Evolutionary conservation across 2,113 vertebrate genomes (phyloP).

Genomic region (Nibea albiflora): DNA sequence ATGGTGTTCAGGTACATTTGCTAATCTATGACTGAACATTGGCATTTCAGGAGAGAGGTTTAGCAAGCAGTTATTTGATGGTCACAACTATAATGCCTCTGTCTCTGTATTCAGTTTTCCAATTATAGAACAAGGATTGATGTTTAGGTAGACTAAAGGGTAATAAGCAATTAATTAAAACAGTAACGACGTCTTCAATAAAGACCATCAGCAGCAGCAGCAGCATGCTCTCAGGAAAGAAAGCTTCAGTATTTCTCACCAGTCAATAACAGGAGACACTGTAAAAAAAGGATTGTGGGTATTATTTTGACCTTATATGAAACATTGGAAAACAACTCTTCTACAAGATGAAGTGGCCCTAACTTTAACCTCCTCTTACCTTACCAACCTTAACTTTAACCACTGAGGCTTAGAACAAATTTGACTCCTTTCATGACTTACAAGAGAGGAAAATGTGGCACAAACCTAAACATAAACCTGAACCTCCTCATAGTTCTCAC

Average conservation of each 20-base stretch:
- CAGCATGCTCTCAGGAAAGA: background rate
- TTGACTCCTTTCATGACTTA: background rate
- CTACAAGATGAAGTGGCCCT: background rate
- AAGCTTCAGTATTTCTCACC: background rate
- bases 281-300: background rate
- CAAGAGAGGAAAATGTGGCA: constrained; percentile 24
- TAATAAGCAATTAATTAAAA: constrained; percentile 16
- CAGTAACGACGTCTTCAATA: background rate
- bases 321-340: constrained; percentile 5
- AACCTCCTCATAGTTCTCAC: too few relatives aligned
- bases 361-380: background rate
- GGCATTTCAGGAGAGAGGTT: background rate
- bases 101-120: constrained; percentile 1
- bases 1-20: background rate
- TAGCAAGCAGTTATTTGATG: background rate
- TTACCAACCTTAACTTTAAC: background rate
- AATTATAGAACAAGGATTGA: constrained; percentile 9
- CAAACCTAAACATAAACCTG: background rate
- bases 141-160: background rate
- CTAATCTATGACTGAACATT: background rate
- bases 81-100: background rate
- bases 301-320: background rate
- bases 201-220: constrained; percentile 16
- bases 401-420: background rate
- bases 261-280: background rate